phyloP scores from a whole-genome alignment of 1,140 invertebrate species.

The Drosophila kurseongensis region DNA sequence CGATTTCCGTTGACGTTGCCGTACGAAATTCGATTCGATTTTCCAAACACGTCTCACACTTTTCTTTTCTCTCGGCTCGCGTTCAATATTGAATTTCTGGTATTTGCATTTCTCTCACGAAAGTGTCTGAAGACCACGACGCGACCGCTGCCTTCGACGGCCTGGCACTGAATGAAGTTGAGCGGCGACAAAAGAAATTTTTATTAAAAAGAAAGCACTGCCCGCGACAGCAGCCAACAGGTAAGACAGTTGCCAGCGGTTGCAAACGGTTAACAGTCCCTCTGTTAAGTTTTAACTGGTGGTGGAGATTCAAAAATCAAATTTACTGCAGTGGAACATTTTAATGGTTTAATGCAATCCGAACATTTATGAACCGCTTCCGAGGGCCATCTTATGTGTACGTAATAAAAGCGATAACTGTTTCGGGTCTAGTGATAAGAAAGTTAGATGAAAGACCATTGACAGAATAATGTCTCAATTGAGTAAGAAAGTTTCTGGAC shows the following conservation, averaged over 20 bases:
- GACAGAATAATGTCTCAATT: slow-evolving; percentile 11
- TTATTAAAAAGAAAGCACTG: slow-evolving; percentile 83
- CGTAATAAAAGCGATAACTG: slow-evolving; percentile 26
- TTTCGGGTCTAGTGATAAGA: slow-evolving; percentile 19
- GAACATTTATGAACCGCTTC: slow-evolving; percentile 25
- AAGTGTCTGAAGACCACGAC: slow-evolving; percentile 30
- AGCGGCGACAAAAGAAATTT: slow-evolving; percentile 80
- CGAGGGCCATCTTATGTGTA: slow-evolving; percentile 10
- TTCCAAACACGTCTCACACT: slow-evolving; percentile 71
- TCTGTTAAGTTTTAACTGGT: slow-evolving; percentile 13
- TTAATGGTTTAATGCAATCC: slow-evolving; percentile 43
- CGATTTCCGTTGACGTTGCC: slow-evolving; percentile 71
- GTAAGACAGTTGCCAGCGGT: slow-evolving; percentile 10
- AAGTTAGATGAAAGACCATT: slow-evolving; percentile 2
- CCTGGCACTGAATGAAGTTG: slow-evolving; percentile 79
- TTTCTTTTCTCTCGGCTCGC: slow-evolving; percentile 62
- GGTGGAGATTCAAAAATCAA: slow-evolving; percentile 32
- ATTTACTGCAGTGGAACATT: slow-evolving; percentile 54
- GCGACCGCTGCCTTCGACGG: slow-evolving; percentile 75
- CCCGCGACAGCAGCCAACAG: slow-evolving; percentile 21
- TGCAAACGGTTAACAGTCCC: slow-evolving; percentile 45
- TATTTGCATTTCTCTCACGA: slow-evolving; percentile 64
- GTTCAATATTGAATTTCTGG: slow-evolving; percentile 54
- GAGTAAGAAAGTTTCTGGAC: slow-evolving; percentile 1
- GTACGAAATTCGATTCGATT: slow-evolving; percentile 70